Evolutionary conservation across 1,140 invertebrate species (phyloP).

Genomic region (Acromyrmex heyeri): DNA sequence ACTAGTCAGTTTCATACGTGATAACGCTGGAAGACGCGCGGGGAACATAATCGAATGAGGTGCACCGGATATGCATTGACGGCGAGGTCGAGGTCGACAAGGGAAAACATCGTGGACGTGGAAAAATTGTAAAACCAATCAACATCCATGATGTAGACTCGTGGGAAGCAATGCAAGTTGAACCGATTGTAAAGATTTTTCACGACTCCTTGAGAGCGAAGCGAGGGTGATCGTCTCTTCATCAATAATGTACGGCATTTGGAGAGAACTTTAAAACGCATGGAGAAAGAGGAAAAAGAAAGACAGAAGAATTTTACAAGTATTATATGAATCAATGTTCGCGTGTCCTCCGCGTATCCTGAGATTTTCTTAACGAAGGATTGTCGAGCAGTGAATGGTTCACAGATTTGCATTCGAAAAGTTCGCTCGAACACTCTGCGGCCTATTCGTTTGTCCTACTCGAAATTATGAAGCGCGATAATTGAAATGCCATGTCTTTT

Average conservation of each 20-base stretch:
- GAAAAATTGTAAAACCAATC: conserved; percentile 55
- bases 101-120: not conserved
- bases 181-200: conserved; percentile 9
- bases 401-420: conserved; percentile 29
- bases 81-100: conserved; percentile 51
- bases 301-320: not conserved
- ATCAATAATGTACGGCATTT: not conserved
- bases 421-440: not conserved
- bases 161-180: not conserved
- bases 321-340: not conserved
- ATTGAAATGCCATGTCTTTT: conserved; percentile 31
- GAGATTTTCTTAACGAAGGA: conserved; percentile 35
- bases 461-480: conserved; percentile 30
- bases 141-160: conserved; percentile 14
- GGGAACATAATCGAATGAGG: conserved; percentile 74
- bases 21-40: conserved; percentile 75
- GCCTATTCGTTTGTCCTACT: not conserved
- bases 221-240: not conserved
- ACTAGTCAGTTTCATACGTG: conserved; percentile 65
- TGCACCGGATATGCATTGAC: conserved; percentile 61
- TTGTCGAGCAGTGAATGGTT: conserved; percentile 28
- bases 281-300: not conserved
- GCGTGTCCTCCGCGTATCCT: not conserved
- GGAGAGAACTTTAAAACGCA: not conserved
- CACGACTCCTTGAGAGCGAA: not conserved